Conservation (phyloP, 2,113 vertebrate species). For the Crypturellus undulatus region DNA sequence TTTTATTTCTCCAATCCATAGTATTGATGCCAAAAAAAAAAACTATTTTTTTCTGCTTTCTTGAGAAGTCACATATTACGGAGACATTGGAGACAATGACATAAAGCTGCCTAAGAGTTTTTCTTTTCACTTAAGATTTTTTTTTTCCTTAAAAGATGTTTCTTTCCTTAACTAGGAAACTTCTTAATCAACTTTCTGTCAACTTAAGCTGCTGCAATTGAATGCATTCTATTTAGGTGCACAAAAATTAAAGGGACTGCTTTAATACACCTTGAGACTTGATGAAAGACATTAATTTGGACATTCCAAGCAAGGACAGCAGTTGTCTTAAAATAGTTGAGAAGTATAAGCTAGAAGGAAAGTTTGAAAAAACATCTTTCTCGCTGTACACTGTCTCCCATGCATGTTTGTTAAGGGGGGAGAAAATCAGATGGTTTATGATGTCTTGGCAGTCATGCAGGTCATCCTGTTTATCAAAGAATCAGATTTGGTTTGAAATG, state of each 20-base stretch:
- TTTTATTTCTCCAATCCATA: not conserved
- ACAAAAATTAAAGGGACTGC: not conserved
- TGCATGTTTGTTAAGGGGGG: not conserved
- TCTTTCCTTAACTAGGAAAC: not conserved
- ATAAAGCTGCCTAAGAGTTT: not conserved
- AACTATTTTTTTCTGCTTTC: not conserved
- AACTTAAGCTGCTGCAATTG: not conserved
- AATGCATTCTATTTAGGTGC: not conserved
- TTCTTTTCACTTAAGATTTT: not conserved
- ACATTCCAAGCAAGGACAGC: not conserved
- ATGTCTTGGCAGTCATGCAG: not conserved
- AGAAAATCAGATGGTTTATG: not conserved
- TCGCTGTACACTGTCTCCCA: not conserved
- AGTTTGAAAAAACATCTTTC: not conserved
- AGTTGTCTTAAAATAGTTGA: not conserved
- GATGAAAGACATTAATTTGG: not conserved
- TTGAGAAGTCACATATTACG: not conserved
- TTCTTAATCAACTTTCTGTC: not conserved
- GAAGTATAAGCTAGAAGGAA: not conserved
- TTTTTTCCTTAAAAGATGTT: not conserved
- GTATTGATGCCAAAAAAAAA: slow-evolving; percentile 11
- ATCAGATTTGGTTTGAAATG: not conserved
- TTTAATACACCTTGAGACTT: not conserved
- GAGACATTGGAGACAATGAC: not conserved
- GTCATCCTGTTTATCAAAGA: not conserved